Conservation (phyloP, 2,113 vertebrate species). For the Thomomys bottae region DNA sequence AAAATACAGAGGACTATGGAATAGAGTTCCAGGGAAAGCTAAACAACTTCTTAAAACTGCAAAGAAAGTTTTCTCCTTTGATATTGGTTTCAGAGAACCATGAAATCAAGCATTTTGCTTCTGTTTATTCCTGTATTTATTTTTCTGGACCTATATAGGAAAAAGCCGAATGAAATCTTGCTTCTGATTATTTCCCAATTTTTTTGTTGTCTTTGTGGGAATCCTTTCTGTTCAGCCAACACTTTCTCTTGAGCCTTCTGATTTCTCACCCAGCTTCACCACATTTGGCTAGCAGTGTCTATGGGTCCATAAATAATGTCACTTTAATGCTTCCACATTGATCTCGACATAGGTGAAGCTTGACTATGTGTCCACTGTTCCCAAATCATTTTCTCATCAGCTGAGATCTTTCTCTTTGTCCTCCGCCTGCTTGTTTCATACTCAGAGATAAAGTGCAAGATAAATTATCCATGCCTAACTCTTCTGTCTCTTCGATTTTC, state of each 20-base stretch:
- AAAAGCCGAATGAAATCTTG: not conserved
- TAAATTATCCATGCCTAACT: not conserved
- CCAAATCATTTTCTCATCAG: not conserved
- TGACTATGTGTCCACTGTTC: not conserved
- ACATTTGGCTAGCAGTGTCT: not conserved
- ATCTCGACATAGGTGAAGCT: not conserved
- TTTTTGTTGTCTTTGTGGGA: not conserved
- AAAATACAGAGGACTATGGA: not conserved
- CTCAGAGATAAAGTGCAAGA: not conserved
- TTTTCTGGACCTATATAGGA: not conserved
- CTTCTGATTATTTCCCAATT: not conserved
- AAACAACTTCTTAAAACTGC: constrained; percentile 30
- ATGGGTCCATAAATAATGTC: not conserved
- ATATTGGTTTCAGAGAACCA: constrained; percentile 24
- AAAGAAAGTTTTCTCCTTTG: constrained; percentile 49
- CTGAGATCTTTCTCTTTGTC: not conserved
- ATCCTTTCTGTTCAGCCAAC: not conserved
- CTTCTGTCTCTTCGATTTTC: constrained; percentile 27
- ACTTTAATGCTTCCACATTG: constrained; percentile 29
- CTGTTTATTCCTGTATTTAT: not conserved
- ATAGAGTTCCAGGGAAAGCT: not conserved
- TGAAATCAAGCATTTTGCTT: constrained; percentile 29
- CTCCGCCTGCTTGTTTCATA: rapidly evolving
- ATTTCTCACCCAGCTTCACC: rapidly evolving
- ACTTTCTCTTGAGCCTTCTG: not conserved